Percentiles rank a stretch among this genome's conserved stretches.
These are phyloP conservation scores for Petrosia ficiformis DNA, from an alignment of 37 sponge, comb jelly and placozoan genomes.

Conservation along the genomic window DNA sequence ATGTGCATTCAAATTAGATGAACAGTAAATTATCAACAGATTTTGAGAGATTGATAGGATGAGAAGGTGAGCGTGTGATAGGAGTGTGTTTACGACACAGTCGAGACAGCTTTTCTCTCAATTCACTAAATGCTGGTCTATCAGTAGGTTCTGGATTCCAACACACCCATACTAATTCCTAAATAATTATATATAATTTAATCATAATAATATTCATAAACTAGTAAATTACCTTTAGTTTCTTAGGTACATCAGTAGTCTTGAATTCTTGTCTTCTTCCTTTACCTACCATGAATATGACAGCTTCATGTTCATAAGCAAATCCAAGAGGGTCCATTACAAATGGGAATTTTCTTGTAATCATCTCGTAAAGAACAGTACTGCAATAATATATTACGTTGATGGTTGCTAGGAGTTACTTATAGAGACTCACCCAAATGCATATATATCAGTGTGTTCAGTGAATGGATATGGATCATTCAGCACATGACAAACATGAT, in stretches of 20 bases:
- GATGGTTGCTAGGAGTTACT: neutral
- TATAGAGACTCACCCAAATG: slow-evolving; percentile 73
- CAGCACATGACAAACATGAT: neutral
- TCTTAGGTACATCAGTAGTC: slow-evolving; percentile 35
- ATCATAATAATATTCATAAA: slow-evolving; percentile 1
- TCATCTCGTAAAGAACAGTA: slow-evolving; percentile 84
- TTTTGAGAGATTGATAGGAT: slow-evolving; percentile 42
- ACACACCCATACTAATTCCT: slow-evolving; percentile 56
- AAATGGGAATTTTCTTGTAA: slow-evolving; percentile 79
- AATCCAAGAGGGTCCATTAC: slow-evolving; percentile 22
- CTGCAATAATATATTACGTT: slow-evolving; percentile 14
- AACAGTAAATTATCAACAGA: slow-evolving; percentile 34
- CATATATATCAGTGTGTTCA: slow-evolving; percentile 71
- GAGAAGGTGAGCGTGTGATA: slow-evolving; percentile 39
- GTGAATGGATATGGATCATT: slow-evolving; percentile 34
- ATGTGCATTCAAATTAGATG: too few relatives aligned
- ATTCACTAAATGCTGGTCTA: slow-evolving; percentile 42
- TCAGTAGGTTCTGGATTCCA: slow-evolving; percentile 38
- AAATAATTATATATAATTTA: neutral
- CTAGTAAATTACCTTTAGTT: slow-evolving; percentile 40
- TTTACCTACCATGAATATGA: slow-evolving; percentile 54
- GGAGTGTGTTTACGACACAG: slow-evolving; percentile 43
- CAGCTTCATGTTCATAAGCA: slow-evolving; percentile 26
- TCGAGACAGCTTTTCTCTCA: slow-evolving; percentile 31
- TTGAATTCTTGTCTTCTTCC: slow-evolving; percentile 43